Evolutionary conservation across 2,888 invertebrate genomes (phyloP), one percentile per base, ranked within the genome.

Genomic region (Epistrophella euchroma): DNA sequence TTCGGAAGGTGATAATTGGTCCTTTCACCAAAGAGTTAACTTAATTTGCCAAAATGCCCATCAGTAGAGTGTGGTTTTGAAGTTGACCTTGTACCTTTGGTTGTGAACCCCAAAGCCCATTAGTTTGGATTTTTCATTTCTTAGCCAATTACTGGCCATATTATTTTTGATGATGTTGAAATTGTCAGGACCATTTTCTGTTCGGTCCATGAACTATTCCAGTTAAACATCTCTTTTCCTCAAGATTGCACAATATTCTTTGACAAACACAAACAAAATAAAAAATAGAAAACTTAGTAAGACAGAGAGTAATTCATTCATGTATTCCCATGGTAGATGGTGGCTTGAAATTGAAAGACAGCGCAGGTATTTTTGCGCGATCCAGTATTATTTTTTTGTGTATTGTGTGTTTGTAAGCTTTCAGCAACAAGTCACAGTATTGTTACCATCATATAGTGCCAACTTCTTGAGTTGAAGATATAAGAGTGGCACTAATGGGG

Each of bases 1-100:
- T 68, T 68, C 15, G 19, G 68, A 37, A 60, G 58, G 85, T 76
- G 81, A 77, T 85, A 81, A 85, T 85, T 85, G 85, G 77, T 85
- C 85, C 85, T 85, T 85, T 85, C 85, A 85, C 85, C 56, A 22
- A 66, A 58, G 5, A 50, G 11, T 2, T 32, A 75, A 43, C 22
- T 62, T 22, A 52, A 32, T 60, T 70, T 40, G 37, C n/a, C 13
- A 6, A 60, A 60, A 40, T 60, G 40, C 37, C 40, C 19, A 60
- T 60, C 60, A 60, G 58, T 32, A 28, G 15, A 32, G 9, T 32
- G 11, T 2, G 9, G 50, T 32, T 15, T 47, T 76, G 45, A 43
- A 62, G 28, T 70, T 83, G 68, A 83, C 83, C 83, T 83, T 83
- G 83, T 73, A 64, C 62, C 72, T 66, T 64, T 78, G 55, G 52